These are phyloP conservation scores for Jacana jacana DNA, from an alignment of 2,113 vertebrate species.

Conservation along the genomic window DNA sequence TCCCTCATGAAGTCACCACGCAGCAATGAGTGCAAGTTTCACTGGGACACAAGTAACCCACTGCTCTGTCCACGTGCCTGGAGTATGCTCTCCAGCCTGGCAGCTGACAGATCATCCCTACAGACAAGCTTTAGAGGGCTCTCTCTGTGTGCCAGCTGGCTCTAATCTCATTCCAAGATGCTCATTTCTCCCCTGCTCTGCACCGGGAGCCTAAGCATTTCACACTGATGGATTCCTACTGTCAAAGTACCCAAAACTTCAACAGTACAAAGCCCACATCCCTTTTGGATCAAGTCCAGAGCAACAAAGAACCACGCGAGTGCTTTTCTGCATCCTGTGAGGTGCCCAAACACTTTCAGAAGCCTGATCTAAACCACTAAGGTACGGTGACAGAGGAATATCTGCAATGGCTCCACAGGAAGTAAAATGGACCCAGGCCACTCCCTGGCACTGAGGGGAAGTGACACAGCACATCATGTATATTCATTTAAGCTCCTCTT, in stretches of 20 bases:
- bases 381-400: neutral
- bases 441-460: neutral
- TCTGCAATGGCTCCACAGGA: neutral
- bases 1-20: neutral
- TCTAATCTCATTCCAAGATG: neutral
- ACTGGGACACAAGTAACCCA: neutral
- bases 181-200: neutral
- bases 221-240: neutral
- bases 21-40: neutral
- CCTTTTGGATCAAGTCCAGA: slow-evolving; percentile 31
- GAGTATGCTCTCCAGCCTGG: neutral
- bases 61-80: accelerated
- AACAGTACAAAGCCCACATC: neutral
- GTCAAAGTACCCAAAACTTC: neutral
- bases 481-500: neutral
- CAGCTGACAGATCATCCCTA: neutral
- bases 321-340: neutral
- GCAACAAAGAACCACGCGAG: neutral
- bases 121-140: neutral
- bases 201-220: neutral
- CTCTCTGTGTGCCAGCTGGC: neutral
- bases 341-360: neutral
- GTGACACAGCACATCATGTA: neutral
- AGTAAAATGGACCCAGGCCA: neutral
- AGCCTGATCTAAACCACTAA: neutral